phyloP scores from a whole-genome alignment of 2,797 vertebrate genomes.

The Tadarida brasiliensis region DNA sequence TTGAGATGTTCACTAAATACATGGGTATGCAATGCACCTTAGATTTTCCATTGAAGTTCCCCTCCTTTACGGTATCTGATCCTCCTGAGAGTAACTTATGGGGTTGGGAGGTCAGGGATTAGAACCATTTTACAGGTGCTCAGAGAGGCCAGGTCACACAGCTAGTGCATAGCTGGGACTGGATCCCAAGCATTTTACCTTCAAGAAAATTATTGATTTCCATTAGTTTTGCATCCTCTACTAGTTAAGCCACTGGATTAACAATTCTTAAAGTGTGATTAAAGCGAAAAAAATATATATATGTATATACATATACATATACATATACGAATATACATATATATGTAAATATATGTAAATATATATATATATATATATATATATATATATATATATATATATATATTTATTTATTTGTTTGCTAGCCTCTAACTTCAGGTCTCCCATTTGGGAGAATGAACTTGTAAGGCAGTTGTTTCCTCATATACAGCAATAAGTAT shows the following conservation, averaged over 20 bases:
- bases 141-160: background rate
- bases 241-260: background rate
- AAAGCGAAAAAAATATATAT: background rate
- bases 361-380: background rate
- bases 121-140: background rate
- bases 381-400: background rate
- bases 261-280: slow-evolving; percentile 14
- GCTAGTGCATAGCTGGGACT: background rate
- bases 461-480: background rate
- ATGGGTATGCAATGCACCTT: background rate
- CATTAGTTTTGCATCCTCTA: background rate
- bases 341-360: too few species aligned
- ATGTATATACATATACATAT: background rate
- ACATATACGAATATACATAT: background rate
- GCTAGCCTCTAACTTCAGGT: background rate
- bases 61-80: background rate
- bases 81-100: background rate
- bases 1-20: background rate
- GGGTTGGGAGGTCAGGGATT: background rate
- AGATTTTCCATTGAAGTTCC: background rate
- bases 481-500: background rate
- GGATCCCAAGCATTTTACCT: background rate
- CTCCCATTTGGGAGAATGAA: background rate
- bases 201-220: background rate
- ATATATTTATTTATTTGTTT: background rate